Conservation (phyloP, 2,113 vertebrate genomes). For the Myiopsitta monachus region DNA sequence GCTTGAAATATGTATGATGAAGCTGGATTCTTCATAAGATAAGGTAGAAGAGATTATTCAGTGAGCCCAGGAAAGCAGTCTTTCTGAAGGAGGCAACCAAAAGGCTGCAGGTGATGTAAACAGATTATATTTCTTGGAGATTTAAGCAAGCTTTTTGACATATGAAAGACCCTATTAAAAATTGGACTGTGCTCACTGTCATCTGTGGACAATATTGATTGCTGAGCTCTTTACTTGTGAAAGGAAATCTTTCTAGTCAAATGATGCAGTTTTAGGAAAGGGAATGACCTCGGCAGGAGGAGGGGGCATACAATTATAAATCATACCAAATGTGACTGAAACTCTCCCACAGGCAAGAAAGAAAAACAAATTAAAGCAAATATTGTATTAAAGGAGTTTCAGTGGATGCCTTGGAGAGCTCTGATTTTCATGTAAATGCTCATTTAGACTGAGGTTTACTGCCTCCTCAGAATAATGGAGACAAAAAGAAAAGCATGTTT, state of each 20-base stretch:
- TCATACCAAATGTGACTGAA: slow-evolving; percentile 29
- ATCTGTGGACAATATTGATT: background rate
- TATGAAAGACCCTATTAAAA: slow-evolving; percentile 34
- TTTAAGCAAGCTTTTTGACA: slow-evolving; percentile 32
- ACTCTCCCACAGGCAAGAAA: slow-evolving; percentile 16
- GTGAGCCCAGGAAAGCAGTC: background rate
- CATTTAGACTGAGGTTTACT: slow-evolving; percentile 55
- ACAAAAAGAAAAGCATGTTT: slow-evolving; percentile 42
- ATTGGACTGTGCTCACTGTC: background rate
- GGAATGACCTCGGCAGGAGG: slow-evolving; percentile 32
- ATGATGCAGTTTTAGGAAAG: slow-evolving; percentile 33
- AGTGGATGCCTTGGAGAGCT: slow-evolving; percentile 53
- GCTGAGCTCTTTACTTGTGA: background rate
- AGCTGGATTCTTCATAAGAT: background rate
- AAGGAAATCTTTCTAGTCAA: slow-evolving; percentile 10
- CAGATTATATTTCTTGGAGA: slow-evolving; percentile 27
- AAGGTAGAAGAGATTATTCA: background rate
- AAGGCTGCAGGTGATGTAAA: background rate
- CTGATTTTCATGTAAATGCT: slow-evolving; percentile 58
- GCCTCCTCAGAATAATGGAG: slow-evolving; percentile 32
- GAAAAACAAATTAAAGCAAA: slow-evolving; percentile 59
- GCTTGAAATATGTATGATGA: background rate
- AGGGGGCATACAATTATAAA: background rate
- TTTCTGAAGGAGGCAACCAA: background rate
- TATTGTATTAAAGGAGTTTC: slow-evolving; percentile 49